These are phyloP conservation scores for Rhamnusium bicolor DNA, from an alignment of 2,888 invertebrate species.

Conservation along the genomic window DNA sequence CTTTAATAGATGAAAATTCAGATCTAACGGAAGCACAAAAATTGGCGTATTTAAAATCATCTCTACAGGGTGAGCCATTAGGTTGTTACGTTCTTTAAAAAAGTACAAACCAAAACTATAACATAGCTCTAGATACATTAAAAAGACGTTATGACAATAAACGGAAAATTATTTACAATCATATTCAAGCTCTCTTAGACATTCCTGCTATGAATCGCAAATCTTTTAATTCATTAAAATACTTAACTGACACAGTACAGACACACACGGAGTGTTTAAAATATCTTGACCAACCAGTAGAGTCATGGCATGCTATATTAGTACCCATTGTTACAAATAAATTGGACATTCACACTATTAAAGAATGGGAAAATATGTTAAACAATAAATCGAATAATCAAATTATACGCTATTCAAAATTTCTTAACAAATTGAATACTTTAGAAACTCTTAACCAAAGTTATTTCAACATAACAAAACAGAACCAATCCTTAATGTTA, in stretches of 20 bases:
- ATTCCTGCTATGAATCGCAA: not conserved
- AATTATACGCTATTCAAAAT: not conserved
- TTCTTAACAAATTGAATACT: not conserved
- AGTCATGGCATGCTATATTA: slow-evolving; percentile 2
- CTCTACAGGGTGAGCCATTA: slow-evolving; percentile 11
- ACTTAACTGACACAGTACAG: slow-evolving; percentile 7
- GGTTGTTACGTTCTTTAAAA: slow-evolving; percentile 5
- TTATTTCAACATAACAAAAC: not conserved
- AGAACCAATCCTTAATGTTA: not conserved
- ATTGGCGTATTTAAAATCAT: not conserved
- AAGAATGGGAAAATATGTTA: not conserved
- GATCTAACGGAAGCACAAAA: not conserved
- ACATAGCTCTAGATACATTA: not conserved
- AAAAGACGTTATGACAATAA: slow-evolving; percentile 4
- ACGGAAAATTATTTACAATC: not conserved
- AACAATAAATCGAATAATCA: not conserved
- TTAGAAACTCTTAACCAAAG: not conserved
- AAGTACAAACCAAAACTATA: not conserved
- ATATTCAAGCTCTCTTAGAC: slow-evolving; percentile 2
- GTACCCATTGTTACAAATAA: not conserved
- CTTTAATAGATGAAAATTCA: slow-evolving; percentile 5
- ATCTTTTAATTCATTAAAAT: not conserved
- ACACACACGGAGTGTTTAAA: not conserved
- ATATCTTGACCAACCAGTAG: not conserved
- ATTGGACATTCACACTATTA: not conserved